Evolutionary conservation across 2,113 vertebrate species (phyloP).

Genomic region (Numenius arquata): DNA sequence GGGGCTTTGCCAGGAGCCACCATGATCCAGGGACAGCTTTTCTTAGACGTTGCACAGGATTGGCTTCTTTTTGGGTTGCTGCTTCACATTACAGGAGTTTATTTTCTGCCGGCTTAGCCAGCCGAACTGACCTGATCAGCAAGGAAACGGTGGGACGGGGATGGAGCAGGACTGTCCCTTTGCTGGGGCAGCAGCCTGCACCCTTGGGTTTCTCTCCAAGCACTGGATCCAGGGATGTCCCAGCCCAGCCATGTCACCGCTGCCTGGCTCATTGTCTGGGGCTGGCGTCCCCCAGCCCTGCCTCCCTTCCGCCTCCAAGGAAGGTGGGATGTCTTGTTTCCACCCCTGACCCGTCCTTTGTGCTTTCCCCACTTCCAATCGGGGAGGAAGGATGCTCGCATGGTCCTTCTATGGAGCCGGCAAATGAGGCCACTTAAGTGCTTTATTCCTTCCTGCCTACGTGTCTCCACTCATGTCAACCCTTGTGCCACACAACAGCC

Average conservation of each 20-base stretch:
- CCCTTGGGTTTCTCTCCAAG: background rate
- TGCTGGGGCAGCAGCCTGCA: background rate
- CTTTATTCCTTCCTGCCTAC: slow-evolving; percentile 30
- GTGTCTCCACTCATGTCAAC: background rate
- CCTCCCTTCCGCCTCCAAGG: background rate
- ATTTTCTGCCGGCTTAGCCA: background rate
- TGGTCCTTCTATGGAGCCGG: background rate
- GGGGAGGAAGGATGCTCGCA: fast-evolving
- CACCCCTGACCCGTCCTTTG: background rate
- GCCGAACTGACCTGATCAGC: background rate
- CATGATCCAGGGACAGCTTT: background rate
- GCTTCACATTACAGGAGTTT: background rate
- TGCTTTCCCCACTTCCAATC: background rate
- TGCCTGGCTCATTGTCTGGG: background rate
- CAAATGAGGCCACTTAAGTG: background rate
- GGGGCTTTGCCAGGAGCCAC: background rate
- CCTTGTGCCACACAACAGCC: background rate
- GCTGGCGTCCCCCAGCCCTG: background rate
- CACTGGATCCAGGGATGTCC: background rate
- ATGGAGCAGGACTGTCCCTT: background rate
- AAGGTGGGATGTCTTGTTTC: background rate
- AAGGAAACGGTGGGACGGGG: background rate
- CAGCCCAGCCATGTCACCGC: background rate
- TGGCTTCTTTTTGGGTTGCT: background rate
- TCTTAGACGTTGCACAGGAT: background rate